Conservation (phyloP, 2,888 invertebrate species). For the Tachina fera region DNA sequence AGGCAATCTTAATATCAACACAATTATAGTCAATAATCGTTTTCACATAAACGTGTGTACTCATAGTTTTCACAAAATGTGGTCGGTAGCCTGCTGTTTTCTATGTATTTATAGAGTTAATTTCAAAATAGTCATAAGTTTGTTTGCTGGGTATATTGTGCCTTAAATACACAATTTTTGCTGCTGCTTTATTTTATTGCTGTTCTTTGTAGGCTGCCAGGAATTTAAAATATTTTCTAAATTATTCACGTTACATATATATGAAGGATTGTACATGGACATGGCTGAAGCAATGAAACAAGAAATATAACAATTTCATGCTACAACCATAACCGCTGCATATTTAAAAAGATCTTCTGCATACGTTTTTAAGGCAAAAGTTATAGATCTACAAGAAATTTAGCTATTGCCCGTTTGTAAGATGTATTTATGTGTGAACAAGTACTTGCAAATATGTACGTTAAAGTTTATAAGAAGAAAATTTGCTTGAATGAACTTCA, state of each 20-base stretch:
- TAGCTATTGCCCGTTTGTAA: not conserved
- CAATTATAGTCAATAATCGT: too few relatives aligned
- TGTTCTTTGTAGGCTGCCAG: not conserved
- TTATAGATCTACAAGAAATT: not conserved
- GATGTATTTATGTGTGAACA: not conserved
- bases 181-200: not conserved
- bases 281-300: not conserved
- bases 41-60: too few relatives aligned
- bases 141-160: not conserved
- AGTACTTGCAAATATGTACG: not conserved
- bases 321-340: not conserved
- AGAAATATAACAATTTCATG: not conserved
- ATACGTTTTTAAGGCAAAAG: not conserved
- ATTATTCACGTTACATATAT: not conserved
- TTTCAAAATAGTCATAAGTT: not conserved
- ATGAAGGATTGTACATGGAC: not conserved
- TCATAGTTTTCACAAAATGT: too few relatives aligned
- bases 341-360: not conserved
- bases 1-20: too few relatives aligned
- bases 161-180: not conserved
- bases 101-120: too few relatives aligned
- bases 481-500: constrained; percentile 12
- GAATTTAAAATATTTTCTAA: not conserved
- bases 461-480: not conserved
- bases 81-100: too few relatives aligned